These are phyloP conservation scores for Falco concolor DNA, from an alignment of 2,797 vertebrate species.

Conservation along the genomic window DNA sequence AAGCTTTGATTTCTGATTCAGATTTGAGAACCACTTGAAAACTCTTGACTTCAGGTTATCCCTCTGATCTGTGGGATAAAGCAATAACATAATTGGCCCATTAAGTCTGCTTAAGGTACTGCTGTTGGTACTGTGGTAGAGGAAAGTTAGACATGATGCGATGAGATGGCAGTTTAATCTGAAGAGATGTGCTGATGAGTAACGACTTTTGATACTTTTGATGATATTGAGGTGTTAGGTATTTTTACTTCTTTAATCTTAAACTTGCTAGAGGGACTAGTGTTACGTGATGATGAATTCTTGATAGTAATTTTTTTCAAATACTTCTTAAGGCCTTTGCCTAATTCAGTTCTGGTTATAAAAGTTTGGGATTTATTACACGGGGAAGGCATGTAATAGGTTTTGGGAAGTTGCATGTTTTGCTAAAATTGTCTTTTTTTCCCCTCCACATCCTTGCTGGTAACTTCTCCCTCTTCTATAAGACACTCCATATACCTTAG, in stretches of 20 bases:
- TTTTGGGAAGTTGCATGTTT: neutral
- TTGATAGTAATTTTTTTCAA: neutral
- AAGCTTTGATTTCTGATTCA: neutral
- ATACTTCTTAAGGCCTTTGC: neutral
- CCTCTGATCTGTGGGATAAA: neutral
- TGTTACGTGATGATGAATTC: neutral
- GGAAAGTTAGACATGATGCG: neutral
- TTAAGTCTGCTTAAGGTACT: neutral
- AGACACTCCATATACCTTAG: neutral
- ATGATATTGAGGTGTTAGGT: neutral
- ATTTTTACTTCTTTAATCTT: neutral
- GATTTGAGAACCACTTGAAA: conserved; percentile 12
- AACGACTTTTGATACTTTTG: neutral
- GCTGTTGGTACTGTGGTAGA: neutral
- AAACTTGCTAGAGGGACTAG: neutral
- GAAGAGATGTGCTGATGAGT: neutral
- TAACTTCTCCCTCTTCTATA: neutral
- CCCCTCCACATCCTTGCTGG: neutral
- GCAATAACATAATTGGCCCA: neutral
- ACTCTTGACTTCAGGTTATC: neutral
- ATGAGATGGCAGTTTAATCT: neutral
- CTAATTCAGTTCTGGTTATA: neutral
- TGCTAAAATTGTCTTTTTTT: neutral
- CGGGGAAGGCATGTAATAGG: neutral
- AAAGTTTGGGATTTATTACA: neutral